These are phyloP conservation scores for Hirtodrosophila trivittata DNA, from an alignment of 2,888 invertebrate species.

Conservation along the genomic window DNA sequence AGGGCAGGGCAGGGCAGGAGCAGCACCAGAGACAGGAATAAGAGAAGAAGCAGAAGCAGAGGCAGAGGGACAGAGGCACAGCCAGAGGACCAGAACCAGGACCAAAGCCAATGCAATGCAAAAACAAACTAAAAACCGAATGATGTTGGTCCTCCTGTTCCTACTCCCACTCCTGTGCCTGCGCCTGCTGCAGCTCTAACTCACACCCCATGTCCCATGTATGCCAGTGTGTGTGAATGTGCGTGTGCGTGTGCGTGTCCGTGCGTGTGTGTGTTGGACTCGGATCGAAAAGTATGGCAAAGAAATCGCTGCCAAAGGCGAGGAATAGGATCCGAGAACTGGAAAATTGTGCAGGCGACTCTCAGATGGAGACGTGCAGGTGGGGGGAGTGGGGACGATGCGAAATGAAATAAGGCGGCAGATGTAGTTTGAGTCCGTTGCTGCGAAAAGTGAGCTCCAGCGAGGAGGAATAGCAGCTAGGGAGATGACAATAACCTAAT, in stretches of 20 bases:
- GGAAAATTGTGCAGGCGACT: slow-evolving; percentile 50
- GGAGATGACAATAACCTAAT: slow-evolving; percentile 70
- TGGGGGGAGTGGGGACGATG: not conserved
- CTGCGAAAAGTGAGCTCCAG: slow-evolving; percentile 41
- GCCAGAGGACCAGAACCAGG: slow-evolving; percentile 6
- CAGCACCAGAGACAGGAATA: not conserved
- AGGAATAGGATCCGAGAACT: slow-evolving; percentile 44
- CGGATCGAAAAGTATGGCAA: slow-evolving; percentile 67
- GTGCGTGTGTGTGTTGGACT: slow-evolving; percentile 32
- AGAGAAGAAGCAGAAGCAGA: not conserved
- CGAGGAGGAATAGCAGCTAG: not conserved
- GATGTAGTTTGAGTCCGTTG: slow-evolving; percentile 5
- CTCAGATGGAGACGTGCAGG: not conserved
- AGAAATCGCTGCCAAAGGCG: slow-evolving; percentile 73
- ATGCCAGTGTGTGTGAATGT: not conserved
- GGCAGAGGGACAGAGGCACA: slow-evolving; percentile 5
- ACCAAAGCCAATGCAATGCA: slow-evolving; percentile 19
- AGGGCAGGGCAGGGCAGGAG: slow-evolving; percentile 10
- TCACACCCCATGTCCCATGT: slow-evolving; percentile 4
- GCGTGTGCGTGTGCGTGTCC: slow-evolving; percentile 5
- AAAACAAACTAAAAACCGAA: slow-evolving; percentile 68
- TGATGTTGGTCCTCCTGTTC: slow-evolving; percentile 24
- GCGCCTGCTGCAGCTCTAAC: slow-evolving; percentile 21
- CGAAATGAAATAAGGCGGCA: not conserved
- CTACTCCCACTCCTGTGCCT: slow-evolving; percentile 6